Evolutionary conservation across 2,113 vertebrate species (phyloP), one percentile per base, ranked within the genome.

Genomic region (Tinamus guttatus): DNA sequence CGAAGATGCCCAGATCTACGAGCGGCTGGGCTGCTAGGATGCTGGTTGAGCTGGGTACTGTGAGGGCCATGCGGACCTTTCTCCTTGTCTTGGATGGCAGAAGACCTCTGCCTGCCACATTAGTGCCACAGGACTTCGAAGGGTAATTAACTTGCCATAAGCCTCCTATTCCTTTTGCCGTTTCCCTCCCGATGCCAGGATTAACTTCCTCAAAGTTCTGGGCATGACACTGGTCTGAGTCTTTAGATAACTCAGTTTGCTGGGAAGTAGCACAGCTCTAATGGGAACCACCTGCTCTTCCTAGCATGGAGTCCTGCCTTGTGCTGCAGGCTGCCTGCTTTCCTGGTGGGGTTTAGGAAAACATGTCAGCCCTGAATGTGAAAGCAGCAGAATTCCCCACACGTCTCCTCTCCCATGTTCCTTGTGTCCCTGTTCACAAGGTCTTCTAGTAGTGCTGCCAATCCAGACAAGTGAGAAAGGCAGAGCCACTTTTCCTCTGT

Each of bases 1-100:
- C 28, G 28, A 62, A 12, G 54, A 40, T 13, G 27, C 10, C 38
- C 71, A 67, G 47, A 58, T 32, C 28, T 32, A 30, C 45, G 24
- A 38, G 74, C 34, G 25, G 8, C 54, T 56, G 34, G 41, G n/a
- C 27, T 52, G 28, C 9, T 49, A 11, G 34, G 25, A 40, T 25
- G 84, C 30, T 12, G 7, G 5, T 19, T 74, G 54, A 43, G 34
- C 32, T 63, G n/a, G 54, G 15, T 47, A 3, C 0, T 41, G 30
- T 0, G 1, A 41, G 34, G 47, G 65, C 52, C 52, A 28, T 1
- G 0, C 1, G 1, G 24, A 79, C 30, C 9, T 62, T 67, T 79
- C 16, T 27, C 77, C 59, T 24, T 79, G 60, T 79, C 7, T 8
- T 0, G 0, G 43, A 30, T 14, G 32, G 52, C 24, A 47, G 11